A percentile compares a stretch with the other conserved stretches of the same genome.
phyloP scores from a whole-genome alignment of 2,888 invertebrate species.

The Drosophila borealis region DNA sequence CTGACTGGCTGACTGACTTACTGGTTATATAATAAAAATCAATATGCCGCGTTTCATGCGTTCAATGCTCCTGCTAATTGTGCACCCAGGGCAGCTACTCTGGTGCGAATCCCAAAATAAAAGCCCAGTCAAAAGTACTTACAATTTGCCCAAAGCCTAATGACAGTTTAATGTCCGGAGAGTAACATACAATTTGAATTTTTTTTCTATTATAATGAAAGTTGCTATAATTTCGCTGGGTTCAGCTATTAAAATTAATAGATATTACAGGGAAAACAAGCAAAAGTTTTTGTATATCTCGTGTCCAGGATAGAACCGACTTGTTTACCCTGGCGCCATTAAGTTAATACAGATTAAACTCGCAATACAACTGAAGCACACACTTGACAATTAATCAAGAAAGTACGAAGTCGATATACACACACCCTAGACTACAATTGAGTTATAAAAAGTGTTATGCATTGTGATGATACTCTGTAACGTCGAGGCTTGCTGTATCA shows the following conservation, averaged over 20 bases:
- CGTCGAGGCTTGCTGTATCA: too few species aligned
- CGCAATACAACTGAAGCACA: too few species aligned
- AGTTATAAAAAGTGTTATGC: too few species aligned
- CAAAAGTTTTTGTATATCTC: not conserved
- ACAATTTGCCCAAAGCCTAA: slow-evolving; percentile 36
- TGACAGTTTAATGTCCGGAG: slow-evolving; percentile 48
- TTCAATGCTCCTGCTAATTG: slow-evolving; percentile 54
- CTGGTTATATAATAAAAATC: slow-evolving; percentile 59
- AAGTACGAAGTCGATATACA: too few species aligned
- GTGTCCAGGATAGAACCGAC: not conserved
- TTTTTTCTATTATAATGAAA: slow-evolving; percentile 29
- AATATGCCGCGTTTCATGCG: slow-evolving; percentile 54
- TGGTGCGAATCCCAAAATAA: slow-evolving; percentile 22
- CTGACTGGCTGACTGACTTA: slow-evolving; percentile 10
- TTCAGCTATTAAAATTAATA: slow-evolving; percentile 1
- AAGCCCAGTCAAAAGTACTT: slow-evolving; percentile 31
- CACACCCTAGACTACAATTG: too few species aligned
- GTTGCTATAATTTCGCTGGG: slow-evolving; percentile 1
- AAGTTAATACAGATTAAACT: too few species aligned
- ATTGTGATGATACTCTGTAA: not conserved
- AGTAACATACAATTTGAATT: slow-evolving; percentile 35
- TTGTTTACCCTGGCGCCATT: not conserved
- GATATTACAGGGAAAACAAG: not conserved
- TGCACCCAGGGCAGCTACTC: slow-evolving; percentile 3
- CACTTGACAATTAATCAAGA: too few species aligned